A percentile compares a stretch with the other conserved stretches of the same genome.
These are phyloP conservation scores for Heliconius hermathena DNA, from an alignment of 1,140 invertebrate genomes.

Conservation along the genomic window DNA sequence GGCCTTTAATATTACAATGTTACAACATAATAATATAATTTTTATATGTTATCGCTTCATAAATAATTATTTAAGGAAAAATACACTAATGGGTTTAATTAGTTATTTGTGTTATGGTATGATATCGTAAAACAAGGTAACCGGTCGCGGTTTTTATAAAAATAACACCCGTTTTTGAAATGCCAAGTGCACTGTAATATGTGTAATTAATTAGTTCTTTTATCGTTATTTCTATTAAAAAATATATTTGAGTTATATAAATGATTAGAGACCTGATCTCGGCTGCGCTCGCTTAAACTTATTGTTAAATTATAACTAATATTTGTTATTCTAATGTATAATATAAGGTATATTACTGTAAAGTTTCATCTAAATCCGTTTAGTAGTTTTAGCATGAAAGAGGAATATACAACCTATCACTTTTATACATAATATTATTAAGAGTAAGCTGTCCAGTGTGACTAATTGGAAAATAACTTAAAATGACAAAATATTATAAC, in stretches of 20 bases:
- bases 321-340: too few relatives aligned
- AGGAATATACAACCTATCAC: too few relatives aligned
- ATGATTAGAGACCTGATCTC: too few relatives aligned
- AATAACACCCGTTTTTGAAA: constrained; percentile 9
- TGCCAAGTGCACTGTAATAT: constrained; percentile 11
- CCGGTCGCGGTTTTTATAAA: constrained; percentile 9
- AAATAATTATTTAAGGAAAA: constrained; percentile 15
- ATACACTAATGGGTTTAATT: constrained; percentile 10
- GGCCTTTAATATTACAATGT: too few relatives aligned
- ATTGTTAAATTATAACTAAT: too few relatives aligned
- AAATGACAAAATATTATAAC: background rate
- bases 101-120: constrained; percentile 14
- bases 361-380: too few relatives aligned
- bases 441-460: background rate
- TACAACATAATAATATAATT: background rate
- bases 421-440: too few relatives aligned
- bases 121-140: constrained; percentile 7
- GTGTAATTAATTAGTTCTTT: background rate
- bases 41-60: constrained; percentile 3
- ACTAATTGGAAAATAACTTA: background rate
- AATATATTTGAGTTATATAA: background rate
- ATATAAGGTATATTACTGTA: too few relatives aligned
- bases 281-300: too few relatives aligned
- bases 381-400: too few relatives aligned
- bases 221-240: background rate